phyloP scores from a whole-genome alignment of 2,113 vertebrate species.

The Machaerirhynchus nigripectus region DNA sequence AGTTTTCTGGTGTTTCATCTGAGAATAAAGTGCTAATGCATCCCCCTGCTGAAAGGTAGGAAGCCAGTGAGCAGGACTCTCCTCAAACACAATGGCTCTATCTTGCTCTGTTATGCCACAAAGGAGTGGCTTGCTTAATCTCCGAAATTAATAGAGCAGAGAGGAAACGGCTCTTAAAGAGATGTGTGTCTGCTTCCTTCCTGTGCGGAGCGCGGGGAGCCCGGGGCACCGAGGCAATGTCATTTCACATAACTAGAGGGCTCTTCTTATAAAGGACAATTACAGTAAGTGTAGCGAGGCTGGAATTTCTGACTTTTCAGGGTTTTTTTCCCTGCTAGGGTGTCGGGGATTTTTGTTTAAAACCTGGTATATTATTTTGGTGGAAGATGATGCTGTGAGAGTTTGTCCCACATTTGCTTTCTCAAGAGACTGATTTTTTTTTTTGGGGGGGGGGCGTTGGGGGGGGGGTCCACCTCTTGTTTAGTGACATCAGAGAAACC shows the following conservation, averaged over 20 bases:
- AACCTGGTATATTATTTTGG: neutral
- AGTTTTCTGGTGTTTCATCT: slow-evolving; percentile 18
- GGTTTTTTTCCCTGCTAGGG: neutral
- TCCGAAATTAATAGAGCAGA: slow-evolving; percentile 80
- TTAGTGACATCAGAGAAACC: neutral
- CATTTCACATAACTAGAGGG: slow-evolving; percentile 74
- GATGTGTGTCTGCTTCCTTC: slow-evolving; percentile 75
- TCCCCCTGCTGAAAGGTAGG: neutral
- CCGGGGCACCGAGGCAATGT: slow-evolving; percentile 64
- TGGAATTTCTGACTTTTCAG: slow-evolving; percentile 54
- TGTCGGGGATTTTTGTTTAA: slow-evolving; percentile 10
- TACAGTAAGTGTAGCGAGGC: slow-evolving; percentile 59
- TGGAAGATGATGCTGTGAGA: neutral
- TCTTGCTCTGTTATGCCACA: slow-evolving; percentile 72
- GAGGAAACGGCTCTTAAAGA: slow-evolving; percentile 73
- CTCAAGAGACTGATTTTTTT: neutral
- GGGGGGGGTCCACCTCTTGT: neutral
- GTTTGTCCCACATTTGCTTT: neutral
- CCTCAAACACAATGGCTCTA: slow-evolving; percentile 63
- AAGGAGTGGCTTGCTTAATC: slow-evolving; percentile 79
- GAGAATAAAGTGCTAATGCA: neutral
- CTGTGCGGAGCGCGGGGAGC: slow-evolving; percentile 66
- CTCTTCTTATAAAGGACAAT: slow-evolving; percentile 66
- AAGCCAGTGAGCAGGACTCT: slow-evolving; percentile 26
- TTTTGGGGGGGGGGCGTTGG: no score